Evolutionary conservation across 2,113 vertebrate genomes (phyloP).

Genomic region (Dicaeum eximium): DNA sequence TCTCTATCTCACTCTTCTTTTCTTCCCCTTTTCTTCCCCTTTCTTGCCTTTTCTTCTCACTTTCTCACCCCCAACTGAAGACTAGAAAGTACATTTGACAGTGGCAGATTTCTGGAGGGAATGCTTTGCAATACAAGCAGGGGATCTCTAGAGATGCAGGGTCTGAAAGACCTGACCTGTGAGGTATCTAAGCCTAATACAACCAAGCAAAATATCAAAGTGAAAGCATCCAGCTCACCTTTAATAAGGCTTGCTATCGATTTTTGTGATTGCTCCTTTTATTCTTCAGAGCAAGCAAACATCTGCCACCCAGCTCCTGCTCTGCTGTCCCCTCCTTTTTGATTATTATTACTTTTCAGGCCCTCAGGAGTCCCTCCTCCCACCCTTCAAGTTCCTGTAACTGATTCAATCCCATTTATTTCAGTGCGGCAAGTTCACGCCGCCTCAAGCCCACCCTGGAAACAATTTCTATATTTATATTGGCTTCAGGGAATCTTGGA

Average conservation of each 20-base stretch:
- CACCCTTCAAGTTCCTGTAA: neutral
- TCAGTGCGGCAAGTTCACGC: neutral
- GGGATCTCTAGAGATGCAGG: neutral
- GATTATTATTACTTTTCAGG: conserved; percentile 19
- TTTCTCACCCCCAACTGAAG: neutral
- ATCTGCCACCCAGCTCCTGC: neutral
- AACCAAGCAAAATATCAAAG: conserved; percentile 33
- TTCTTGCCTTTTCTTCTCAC: neutral
- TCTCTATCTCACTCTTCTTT: neutral
- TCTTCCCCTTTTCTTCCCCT: neutral
- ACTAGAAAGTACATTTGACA: conserved; percentile 25
- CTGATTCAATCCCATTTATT: neutral
- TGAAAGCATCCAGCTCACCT: conserved; percentile 32
- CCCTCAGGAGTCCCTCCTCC: neutral
- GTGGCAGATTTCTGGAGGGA: neutral
- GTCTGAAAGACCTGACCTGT: conserved; percentile 21
- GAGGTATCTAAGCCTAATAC: conserved; percentile 3
- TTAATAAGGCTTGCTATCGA: conserved; percentile 43
- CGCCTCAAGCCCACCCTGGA: neutral
- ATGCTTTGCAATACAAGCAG: conserved; percentile 11
- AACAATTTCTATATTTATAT: neutral
- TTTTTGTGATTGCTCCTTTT: conserved; percentile 58
- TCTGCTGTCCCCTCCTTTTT: neutral
- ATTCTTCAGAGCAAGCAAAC: conserved; percentile 40
- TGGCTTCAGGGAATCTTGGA: neutral